Conservation (phyloP, 2,113 vertebrate species). For the Pseudopodoces humilis region DNA sequence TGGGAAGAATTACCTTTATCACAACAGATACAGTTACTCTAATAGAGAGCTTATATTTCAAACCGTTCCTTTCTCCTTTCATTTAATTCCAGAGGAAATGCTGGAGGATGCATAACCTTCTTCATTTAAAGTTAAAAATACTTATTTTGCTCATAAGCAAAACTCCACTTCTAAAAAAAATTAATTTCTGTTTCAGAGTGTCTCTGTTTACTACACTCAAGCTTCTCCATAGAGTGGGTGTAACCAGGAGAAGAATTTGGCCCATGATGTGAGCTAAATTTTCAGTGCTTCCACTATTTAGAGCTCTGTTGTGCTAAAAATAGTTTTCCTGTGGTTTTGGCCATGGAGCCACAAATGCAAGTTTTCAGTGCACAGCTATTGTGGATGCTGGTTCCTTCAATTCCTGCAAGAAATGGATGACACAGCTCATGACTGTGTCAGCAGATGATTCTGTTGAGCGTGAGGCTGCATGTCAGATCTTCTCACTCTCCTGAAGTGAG, state of each 20-base stretch:
- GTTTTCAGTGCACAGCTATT: conserved; percentile 46
- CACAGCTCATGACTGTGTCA: background rate
- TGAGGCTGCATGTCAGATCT: background rate
- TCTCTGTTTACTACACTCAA: conserved; percentile 17
- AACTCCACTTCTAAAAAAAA: background rate
- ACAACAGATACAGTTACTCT: background rate
- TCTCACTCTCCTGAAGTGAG: background rate
- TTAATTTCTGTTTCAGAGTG: background rate
- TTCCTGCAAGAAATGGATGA: conserved; percentile 32
- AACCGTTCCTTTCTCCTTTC: background rate
- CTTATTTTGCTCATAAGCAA: background rate
- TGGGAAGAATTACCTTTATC: background rate
- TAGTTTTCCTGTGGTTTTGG: conserved; percentile 64
- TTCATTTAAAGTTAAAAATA: background rate
- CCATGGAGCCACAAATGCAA: conserved; percentile 52
- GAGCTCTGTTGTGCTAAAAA: conserved; percentile 39
- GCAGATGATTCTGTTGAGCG: background rate
- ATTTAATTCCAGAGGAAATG: background rate
- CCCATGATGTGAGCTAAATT: conserved; percentile 47
- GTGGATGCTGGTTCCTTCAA: conserved; percentile 28
- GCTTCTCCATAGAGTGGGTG: conserved; percentile 49
- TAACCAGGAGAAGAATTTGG: conserved; percentile 60
- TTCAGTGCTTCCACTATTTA: conserved; percentile 64
- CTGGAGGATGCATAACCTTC: background rate
- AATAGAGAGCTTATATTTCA: background rate